Evolutionary conservation across 2,888 invertebrate genomes (phyloP).

Genomic region (Mallateleia sp.): DNA sequence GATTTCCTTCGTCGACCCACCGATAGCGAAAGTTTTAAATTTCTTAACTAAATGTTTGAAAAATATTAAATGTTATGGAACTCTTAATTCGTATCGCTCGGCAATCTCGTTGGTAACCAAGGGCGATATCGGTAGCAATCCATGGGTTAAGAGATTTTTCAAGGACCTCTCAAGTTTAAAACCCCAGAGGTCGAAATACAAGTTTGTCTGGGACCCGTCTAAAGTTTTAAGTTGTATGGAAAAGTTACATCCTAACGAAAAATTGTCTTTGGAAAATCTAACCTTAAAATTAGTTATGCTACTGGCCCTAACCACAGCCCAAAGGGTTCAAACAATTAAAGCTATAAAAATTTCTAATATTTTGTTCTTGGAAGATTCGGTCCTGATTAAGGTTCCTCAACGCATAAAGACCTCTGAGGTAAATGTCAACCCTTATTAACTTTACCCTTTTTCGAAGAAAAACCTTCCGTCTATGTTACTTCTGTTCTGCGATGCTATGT

Average conservation of each 20-base stretch:
- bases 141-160: constrained; percentile 16
- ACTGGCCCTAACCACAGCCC: constrained; percentile 10
- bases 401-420: constrained; percentile 17
- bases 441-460: constrained; percentile 10
- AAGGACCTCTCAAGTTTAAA: constrained; percentile 20
- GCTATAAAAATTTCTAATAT: constrained; percentile 13
- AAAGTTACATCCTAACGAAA: not conserved
- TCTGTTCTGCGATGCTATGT: not conserved
- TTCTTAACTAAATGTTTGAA: constrained; percentile 12
- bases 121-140: not conserved
- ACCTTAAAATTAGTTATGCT: constrained; percentile 20
- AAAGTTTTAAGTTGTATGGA: not conserved
- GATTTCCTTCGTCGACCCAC: not conserved
- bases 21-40: not conserved
- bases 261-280: not conserved
- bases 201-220: constrained; percentile 21
- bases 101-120: constrained; percentile 13
- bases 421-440: constrained; percentile 8
- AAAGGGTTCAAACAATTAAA: constrained; percentile 2
- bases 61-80: no score
- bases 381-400: not conserved
- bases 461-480: constrained; percentile 19
- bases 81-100: constrained; percentile 19
- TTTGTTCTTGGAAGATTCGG: not conserved
- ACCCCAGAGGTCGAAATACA: constrained; percentile 24